These are phyloP conservation scores for Cochlearius cochlearius DNA, from an alignment of 2,113 vertebrate species.

Conservation along the genomic window DNA sequence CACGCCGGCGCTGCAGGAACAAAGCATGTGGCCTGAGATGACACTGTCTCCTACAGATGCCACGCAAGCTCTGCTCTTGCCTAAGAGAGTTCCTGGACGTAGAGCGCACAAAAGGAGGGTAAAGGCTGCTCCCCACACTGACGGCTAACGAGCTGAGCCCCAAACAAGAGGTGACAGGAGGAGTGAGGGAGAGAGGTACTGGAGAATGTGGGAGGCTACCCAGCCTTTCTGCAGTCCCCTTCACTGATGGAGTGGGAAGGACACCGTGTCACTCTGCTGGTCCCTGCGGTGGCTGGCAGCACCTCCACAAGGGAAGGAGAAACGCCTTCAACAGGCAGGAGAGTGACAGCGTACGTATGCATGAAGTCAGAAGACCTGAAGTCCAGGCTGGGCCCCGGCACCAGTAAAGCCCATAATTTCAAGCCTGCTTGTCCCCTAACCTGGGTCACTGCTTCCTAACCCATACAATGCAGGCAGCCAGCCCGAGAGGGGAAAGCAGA, in stretches of 20 bases:
- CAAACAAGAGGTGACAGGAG: neutral
- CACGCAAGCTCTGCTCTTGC: neutral
- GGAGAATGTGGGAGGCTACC: neutral
- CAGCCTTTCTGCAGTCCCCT: neutral
- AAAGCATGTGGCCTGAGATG: neutral
- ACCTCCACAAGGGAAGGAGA: neutral
- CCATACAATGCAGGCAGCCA: neutral
- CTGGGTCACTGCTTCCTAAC: neutral
- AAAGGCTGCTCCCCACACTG: neutral
- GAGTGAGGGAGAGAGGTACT: neutral
- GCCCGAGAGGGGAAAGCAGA: neutral
- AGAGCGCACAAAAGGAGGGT: neutral
- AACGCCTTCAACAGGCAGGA: neutral
- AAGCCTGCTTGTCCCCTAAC: neutral
- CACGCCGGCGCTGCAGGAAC: slow-evolving; percentile 84
- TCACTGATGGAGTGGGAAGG: neutral
- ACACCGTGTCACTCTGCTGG: neutral
- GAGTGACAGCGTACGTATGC: fast-evolving
- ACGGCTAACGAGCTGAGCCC: neutral
- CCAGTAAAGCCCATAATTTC: neutral
- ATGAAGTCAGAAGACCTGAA: neutral
- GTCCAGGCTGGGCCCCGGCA: neutral
- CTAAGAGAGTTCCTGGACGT: neutral
- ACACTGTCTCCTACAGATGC: neutral
- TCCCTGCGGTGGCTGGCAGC: neutral